Base-by-base conservation (phyloP, 2,888 invertebrate species). In the Tyria jacobaeae region DNA sequence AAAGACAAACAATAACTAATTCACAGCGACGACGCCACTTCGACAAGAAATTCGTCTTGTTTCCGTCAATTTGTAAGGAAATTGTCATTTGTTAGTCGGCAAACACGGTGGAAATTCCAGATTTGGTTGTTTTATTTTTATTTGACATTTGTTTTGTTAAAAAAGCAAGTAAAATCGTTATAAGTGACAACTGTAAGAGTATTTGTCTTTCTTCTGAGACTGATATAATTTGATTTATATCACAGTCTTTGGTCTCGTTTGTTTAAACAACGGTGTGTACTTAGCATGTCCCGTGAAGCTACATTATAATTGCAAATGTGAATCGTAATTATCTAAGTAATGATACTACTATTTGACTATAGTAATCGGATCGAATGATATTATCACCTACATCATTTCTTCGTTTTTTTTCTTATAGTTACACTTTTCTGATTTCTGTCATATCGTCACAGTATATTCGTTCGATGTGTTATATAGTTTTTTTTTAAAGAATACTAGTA, bases 51-150 rank as follows among this genome's bases (percentile, higher is more conserved):
- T 71, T 71, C 57, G 61, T 62, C 66, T 69, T 56, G 64, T 77
- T 72, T 66, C 78, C 73, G 64, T 62, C 64, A 72, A 75, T 72
- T 72, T 62, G 55, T 54, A 63, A 70, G 66, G 78, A 78, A 72
- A 76, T 75, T 78, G 68, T 57, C 55, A 25, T 66, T 75, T 51
- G 54, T 54, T 44, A 66, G 63, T 62, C 48, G 24, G 51, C 58
- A 69, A 69, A 75, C 78, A 75, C 62, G 65, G 66, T 65, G 64
- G 65, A 69, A 65, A 77, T 67, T 44, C n/a, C 49, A 59, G 62
- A 59, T 62, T 52, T 60, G 62, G 55, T 59, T 68, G 62, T 60
- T 69, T 67, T 63, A 70, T 70, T 63, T 66, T 66, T 57, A 67
- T 70, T 66, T 63, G 68, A 64, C 61, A 68, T 57, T 69, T 62